These are phyloP conservation scores for Manacus vitellinus DNA, from an alignment of 2,113 vertebrate genomes.

Conservation along the genomic window DNA sequence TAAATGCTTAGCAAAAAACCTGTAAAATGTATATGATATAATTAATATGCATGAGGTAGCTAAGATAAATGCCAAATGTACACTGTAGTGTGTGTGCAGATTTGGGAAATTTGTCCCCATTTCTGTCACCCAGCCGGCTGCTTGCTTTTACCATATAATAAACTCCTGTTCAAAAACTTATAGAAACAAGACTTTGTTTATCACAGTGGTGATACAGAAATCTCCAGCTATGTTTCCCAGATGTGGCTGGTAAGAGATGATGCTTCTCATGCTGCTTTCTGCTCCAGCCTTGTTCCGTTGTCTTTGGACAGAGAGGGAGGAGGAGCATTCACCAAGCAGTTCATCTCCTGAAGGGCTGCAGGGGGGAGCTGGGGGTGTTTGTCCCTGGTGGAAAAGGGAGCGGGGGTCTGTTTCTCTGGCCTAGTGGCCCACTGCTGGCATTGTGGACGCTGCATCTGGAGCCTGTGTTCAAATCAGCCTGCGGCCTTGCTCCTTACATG, in stretches of 20 bases:
- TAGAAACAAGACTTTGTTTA: no score
- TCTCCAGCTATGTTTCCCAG: background rate
- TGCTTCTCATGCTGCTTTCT: background rate
- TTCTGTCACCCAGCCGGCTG: no score
- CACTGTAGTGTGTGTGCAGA: no score
- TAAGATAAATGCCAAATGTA: no score
- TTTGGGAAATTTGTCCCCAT: no score
- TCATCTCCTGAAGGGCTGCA: background rate
- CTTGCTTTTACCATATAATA: no score
- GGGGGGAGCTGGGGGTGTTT: background rate
- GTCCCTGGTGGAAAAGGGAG: background rate
- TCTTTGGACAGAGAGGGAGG: background rate
- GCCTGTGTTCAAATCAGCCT: background rate
- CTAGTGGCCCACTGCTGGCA: background rate
- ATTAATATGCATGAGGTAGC: no score
- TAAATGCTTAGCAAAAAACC: no score
- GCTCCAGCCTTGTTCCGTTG: background rate
- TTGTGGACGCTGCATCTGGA: background rate
- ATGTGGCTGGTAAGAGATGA: background rate
- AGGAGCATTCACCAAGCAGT: background rate
- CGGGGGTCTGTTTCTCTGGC: background rate
- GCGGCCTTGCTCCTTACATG: fast-evolving
- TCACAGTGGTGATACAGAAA: background rate
- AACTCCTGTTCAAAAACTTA: no score
- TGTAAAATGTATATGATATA: no score